Conservation (phyloP, 2,888 invertebrate genomes). For the Diplolepis rosae region DNA sequence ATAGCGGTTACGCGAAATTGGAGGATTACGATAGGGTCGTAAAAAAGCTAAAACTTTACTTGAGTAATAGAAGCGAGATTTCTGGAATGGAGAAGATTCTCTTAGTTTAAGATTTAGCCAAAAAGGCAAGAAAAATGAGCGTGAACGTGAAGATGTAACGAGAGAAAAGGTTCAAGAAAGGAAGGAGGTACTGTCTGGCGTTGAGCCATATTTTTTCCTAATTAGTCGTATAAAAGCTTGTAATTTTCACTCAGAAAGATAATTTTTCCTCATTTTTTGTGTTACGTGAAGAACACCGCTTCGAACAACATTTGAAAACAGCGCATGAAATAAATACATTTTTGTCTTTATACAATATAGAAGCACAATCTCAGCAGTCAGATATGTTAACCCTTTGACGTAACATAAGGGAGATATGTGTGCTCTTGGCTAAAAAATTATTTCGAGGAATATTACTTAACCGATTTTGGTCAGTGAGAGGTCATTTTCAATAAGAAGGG, state of each 20-base stretch:
- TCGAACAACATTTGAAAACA: neutral
- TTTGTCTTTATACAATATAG: neutral
- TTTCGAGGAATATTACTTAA: too few species aligned
- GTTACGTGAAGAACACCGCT: neutral
- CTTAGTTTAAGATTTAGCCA: neutral
- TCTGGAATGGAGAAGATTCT: constrained; percentile 21
- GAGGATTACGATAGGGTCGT: constrained; percentile 20
- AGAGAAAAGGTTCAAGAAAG: constrained; percentile 16
- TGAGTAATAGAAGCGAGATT: neutral
- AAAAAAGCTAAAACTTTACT: constrained; percentile 23
- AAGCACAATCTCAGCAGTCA: neutral
- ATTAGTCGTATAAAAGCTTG: constrained; percentile 15
- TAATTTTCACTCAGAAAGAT: neutral
- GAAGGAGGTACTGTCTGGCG: constrained; percentile 17
- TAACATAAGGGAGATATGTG: too few species aligned
- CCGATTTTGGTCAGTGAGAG: too few species aligned
- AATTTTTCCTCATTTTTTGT: neutral
- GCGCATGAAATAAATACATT: neutral
- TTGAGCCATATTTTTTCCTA: constrained; percentile 20
- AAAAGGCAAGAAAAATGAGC: constrained; percentile 3
- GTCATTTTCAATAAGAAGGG: too few species aligned
- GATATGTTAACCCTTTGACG: neutral
- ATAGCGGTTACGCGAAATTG: constrained; percentile 18
- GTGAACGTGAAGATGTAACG: neutral
- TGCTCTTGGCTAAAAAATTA: too few species aligned